Evolutionary conservation across 2,797 vertebrate genomes (phyloP), one percentile per base, ranked within the genome.

Genomic region (Tokudaia tokunoshimensis): DNA sequence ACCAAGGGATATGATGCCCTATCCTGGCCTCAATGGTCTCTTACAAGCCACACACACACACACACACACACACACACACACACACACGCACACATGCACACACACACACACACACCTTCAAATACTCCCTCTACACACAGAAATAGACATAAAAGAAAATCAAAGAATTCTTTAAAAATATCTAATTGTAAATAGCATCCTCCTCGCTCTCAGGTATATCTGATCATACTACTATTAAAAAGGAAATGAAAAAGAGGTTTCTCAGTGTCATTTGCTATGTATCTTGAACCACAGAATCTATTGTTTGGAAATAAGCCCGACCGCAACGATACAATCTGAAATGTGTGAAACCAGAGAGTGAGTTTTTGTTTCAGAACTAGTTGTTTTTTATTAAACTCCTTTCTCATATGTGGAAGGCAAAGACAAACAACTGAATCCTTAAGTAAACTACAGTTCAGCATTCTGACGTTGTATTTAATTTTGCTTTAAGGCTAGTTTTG

Each of bases 381-480:
- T 59, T 52, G 61, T 7, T 91, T 13, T 61, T 52, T 82, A 63
- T 59, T 17, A 9, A 61, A 22, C 44, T 79, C 37, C 37, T 29
- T 47, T 22, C 20, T 52, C 12, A 1, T 20, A n/a, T 6, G 26
- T 67, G 82, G 75, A 94, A 91, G 79, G 65, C 57, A 72, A 94
- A 96, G n/a, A 41, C 57, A 82, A 80, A 89, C 31, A 94, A 72
- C 26, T 50, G 61, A 37, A 90, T 86, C 92, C 91, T 67, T 47
- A 84, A 92, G 57, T 55, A 29, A 86, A 89, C 85, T 90, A 20
- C 26, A 31, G 44, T 61, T 93, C 50, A 29, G 44, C 63, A 72
- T 95, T 84, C 75, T 57, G 61, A 81, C 44, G 41, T 34, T 84
- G 34, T 29, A 37, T 87, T 95, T 94, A 76, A 95, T 96, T 95